Base-by-base conservation (phyloP, 2,888 invertebrate genomes). In the Penaeus monodon region DNA sequence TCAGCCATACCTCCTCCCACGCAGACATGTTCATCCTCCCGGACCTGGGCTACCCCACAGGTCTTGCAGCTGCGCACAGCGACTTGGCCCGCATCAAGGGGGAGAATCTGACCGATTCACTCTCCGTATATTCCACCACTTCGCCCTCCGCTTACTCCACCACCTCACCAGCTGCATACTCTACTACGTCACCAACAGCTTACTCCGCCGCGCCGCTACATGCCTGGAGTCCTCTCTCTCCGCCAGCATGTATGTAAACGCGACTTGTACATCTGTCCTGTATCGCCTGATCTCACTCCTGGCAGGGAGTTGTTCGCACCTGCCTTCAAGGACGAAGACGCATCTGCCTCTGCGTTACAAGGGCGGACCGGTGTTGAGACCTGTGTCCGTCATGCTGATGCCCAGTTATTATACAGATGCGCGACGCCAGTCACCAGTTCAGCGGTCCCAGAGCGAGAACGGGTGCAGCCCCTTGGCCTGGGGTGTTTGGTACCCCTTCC, bases 11-110 rank as follows among this genome's bases (percentile, higher is more conserved):
- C n/a, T 44, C 77, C 77, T 64, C 79, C 77, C 77, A 77, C 27
- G 77, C 77, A 14, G 77, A 77, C 29, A 77, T 77, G 77, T 77
- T 77, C 77, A 77, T 77, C 77, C 77, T 77, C 6, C 77, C 77
- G 6, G 77, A 77, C 77, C 57, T 77, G 57, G 77, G 24, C 77
- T 77, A 77, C 57, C 77, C 49, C n/a, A 49, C 44, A 10, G 44
- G 76, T 6, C 76, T 76, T 1, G 27, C 77, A 7, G n/a, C 27
- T 29, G 29, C 57, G 24, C 57, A 77, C 77, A 77, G 14, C 57
- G 77, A 77, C 57, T 12, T 77, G 77, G 22, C 77, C 27, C 77
- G 77, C 77, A 57, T 77, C 77, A 77, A 77, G 27, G 57, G 29
- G 3, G 77, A 77, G 57, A 29, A 29, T 12, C 49, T 77, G n/a